Base-by-base conservation (phyloP, 2,113 vertebrate species). In the Phoenicopterus ruber region DNA sequence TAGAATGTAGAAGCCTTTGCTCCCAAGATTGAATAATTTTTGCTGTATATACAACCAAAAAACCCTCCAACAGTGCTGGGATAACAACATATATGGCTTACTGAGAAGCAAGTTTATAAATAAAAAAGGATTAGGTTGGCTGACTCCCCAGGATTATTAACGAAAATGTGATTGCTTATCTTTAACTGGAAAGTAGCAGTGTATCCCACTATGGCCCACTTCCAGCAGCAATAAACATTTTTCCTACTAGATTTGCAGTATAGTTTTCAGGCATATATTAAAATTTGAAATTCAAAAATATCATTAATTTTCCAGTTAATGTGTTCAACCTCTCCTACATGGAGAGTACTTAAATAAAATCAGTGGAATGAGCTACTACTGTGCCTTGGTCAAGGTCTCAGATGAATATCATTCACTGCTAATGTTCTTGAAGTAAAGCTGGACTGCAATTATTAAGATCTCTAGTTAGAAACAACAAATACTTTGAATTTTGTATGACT, bases 201-300 rank as follows among this genome's bases (percentile, higher is more conserved):
- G 57, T 77, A 95, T 90, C 46, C 63, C 40, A 95, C 40, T 36
- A 87, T 89, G 85, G 88, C 66, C 69, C 58, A 77, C 65, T 92
- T 88, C 94, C 92, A 94, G 74, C n/a, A 94, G 76, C 70, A 82
- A 92, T 92, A 95, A 91, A 88, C 71, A 94, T 96, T 88, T 94
- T 88, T 95, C 25, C 82, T 90, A 67, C 79, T 84, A 84, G 42
- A 79, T 78, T 46, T 88, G 46, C 29, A 82, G 84, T 52, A 80
- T 36, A 67, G 29, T 82, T 90, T 78, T 69, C 67, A 72, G 49
- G 46, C 63, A 71, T 81, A 65, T 62, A 91, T 88, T 90, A 79
- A 86, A 79, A 91, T 46, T 28, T 84, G 40, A 87, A 89, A 88
- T 71, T 90, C 32, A 63, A 73, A 93, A 95, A 84, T 89, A 89